Evolutionary conservation across 2,113 vertebrate species (phyloP).

Genomic region (Gavialis gangeticus): DNA sequence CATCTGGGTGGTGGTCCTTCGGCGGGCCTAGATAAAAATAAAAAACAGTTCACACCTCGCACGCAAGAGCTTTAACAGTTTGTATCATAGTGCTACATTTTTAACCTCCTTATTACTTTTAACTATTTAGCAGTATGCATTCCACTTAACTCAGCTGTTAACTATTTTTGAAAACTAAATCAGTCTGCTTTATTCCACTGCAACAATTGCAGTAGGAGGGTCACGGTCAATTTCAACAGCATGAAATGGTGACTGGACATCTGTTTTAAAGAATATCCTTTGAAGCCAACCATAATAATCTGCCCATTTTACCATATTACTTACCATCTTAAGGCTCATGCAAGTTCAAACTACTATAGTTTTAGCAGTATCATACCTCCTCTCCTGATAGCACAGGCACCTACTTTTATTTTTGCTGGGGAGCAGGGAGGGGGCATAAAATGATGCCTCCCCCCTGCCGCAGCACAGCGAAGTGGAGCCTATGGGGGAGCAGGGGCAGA

Average conservation of each 20-base stretch:
- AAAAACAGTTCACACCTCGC: background rate
- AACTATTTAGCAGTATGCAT: background rate
- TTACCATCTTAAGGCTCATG: background rate
- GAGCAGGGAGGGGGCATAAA: too few species aligned
- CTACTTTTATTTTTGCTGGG: background rate
- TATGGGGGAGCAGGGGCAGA: too few species aligned
- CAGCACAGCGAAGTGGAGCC: too few species aligned
- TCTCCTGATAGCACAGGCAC: background rate
- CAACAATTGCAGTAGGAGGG: background rate
- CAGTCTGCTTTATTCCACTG: background rate
- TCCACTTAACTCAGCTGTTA: background rate
- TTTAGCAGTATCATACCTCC: background rate
- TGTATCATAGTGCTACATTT: background rate
- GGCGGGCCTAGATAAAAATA: conserved; percentile 85
- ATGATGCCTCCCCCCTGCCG: too few species aligned
- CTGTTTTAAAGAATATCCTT: conserved; percentile 1
- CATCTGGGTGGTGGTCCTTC: conserved; percentile 97
- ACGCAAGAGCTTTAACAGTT: background rate
- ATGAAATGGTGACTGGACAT: background rate
- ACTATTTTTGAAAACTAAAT: background rate
- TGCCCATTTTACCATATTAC: background rate
- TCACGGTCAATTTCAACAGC: background rate
- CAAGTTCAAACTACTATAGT: background rate
- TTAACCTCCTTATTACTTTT: background rate
- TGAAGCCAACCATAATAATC: background rate